A percentile compares a stretch with the other conserved stretches of the same genome.
Conservation (phyloP, 1,140 invertebrate species). For the Neotoxoptera formosana region DNA sequence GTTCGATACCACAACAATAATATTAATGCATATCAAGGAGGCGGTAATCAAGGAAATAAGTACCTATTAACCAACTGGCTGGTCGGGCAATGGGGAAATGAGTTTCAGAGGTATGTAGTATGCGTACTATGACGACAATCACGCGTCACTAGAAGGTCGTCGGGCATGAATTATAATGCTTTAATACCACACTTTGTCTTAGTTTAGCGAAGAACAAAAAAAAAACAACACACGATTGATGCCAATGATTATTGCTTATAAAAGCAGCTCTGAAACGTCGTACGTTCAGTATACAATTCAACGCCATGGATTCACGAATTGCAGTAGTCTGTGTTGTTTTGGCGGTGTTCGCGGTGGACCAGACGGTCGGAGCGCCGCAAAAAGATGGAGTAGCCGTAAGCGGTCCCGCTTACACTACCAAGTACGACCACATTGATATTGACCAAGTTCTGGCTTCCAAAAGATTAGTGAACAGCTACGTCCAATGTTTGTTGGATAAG, state of each 20-base stretch:
- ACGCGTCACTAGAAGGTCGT: constrained; percentile 23
- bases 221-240: background rate
- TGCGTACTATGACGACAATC: background rate
- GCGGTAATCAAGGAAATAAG: constrained; percentile 19
- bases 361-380: background rate
- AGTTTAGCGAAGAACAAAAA: background rate
- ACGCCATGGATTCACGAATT: constrained; percentile 25
- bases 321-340: constrained; percentile 12
- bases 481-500: constrained; percentile 67
- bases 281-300: background rate
- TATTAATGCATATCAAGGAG: background rate
- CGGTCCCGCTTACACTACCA: constrained; percentile 64
- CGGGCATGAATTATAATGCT: background rate
- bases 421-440: constrained; percentile 68
- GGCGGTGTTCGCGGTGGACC: background rate
- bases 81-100: constrained; percentile 23
- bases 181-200: constrained; percentile 9
- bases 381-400: background rate
- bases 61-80: background rate
- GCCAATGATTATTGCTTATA: background rate
- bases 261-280: background rate
- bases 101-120: background rate
- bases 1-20: background rate
- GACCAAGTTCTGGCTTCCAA: constrained; percentile 66
- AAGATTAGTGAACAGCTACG: constrained; percentile 66